Conservation (phyloP, 2,888 invertebrate genomes). For the Sphinx pinastri region DNA sequence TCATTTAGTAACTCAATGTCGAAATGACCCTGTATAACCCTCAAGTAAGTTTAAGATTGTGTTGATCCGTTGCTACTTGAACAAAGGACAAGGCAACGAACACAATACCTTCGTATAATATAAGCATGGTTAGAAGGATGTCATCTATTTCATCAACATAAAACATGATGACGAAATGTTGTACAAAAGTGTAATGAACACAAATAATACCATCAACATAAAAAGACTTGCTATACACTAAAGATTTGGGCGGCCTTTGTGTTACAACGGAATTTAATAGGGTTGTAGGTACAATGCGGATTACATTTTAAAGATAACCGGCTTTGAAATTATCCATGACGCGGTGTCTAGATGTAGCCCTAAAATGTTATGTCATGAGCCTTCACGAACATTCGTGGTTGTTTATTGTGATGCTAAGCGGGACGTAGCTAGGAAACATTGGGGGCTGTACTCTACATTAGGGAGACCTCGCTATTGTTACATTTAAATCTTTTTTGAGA, state of each 20-base stretch:
- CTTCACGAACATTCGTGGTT: conserved; percentile 26
- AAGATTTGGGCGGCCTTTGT: neutral
- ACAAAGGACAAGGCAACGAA: no score
- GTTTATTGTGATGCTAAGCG: conserved; percentile 1
- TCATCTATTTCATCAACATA: no score
- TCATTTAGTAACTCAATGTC: no score
- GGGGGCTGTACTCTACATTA: neutral
- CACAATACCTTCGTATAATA: no score
- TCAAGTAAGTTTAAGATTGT: no score
- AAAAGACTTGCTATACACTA: neutral
- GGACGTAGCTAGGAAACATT: neutral
- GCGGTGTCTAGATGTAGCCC: conserved; percentile 26
- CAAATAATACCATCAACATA: no score
- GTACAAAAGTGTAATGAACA: no score
- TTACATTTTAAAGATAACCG: conserved; percentile 18
- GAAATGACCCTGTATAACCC: no score
- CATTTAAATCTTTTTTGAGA: neutral
- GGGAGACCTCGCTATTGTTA: neutral
- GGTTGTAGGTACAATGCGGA: conserved; percentile 2
- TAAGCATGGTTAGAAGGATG: no score
- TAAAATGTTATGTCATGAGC: conserved; percentile 35
- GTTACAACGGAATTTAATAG: neutral
- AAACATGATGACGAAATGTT: no score
- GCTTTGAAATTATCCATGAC: conserved; percentile 25
- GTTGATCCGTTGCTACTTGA: no score